Evolutionary conservation across 1,140 invertebrate species (phyloP), one percentile per base, ranked within the genome.

Genomic region (Drosophila nebulosa): DNA sequence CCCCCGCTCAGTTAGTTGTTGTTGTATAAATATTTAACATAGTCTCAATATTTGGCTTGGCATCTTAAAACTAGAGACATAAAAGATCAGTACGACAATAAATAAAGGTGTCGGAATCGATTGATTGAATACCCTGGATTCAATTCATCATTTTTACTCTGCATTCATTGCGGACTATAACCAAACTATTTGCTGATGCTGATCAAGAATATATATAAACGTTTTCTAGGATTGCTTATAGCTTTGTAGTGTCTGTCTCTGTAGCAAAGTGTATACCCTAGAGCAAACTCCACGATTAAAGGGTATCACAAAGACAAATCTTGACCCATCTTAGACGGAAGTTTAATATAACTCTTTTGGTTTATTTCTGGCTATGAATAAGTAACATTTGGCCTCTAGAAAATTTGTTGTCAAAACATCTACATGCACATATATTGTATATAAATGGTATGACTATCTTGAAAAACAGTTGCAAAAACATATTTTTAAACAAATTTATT

Each of bases 11-110:
- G n/a, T 4, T 36, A n/a, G n/a, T 36, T 36, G 30, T 52, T 52
- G 39, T 66, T 30, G 39, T 14, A 67, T 51, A 24, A 67, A 67
- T 69, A 67, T 71, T 69, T 42, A 69, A 53, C 46, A 69, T 67
- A 22, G 69, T 73, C 39, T 46, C 18, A 46, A 46, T 46, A 46
- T 46, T 46, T 46, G 39, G 16, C 16, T 36, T 18, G 39, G 39
- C 39, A 46, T 46, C 39, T 46, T 46, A 46, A 46, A 46, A 21
- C 16, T 21, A 46, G 39, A 46, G 16, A 46, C 39, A 46, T 46
- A 21, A 46, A 46, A 21, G 16, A 21, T 46, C 18, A 46, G 16
- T 46, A 21, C 39, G 30, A 32, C 30, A 32, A 46, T 46, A 21
- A 21, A 21, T 3, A 21, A 10, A 10, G 14, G 10, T 3, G 24